Base-by-base conservation (phyloP, 2,797 vertebrate genomes). In the Sebastes paucispinis region DNA sequence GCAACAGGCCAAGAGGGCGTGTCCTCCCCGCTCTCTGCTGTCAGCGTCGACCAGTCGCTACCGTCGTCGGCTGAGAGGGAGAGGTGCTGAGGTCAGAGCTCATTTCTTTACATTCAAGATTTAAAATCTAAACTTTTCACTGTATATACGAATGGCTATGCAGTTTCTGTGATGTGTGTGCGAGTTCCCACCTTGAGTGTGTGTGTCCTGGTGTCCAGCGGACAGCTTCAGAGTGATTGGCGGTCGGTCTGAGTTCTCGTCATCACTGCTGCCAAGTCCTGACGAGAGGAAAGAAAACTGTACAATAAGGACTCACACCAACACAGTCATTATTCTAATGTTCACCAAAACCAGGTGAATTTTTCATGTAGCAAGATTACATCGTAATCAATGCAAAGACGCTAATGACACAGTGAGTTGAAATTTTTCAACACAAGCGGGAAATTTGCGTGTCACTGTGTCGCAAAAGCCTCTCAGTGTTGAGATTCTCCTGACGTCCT, bases 1-100 rank as follows among this genome's bases (percentile, higher is more conserved):
- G 93, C 89, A 12, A 95, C 93, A 1, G 94, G 93, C 84, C 82
- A 97, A 89, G 82, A 95, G 95, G 20, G 92, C 90, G 87, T 96
- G 85, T 98, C 97, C 62, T 98, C 98, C 0, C 98, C 98, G 0
- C 97, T 99, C 96, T 97, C 94, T 3, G 98, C 96, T n/a, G 97
- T 99, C 20, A 98, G 96, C 2, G 97, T 94, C 12, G 97, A 99
- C 72, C 97, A 98, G 59, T 98, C 97, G 27, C 98, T 99, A 89
- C 96, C 92, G 54, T 98, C 98, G 9, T 98, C 98, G 43, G 95
- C 97, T 98, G 93, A 20, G 32, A 39, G 80, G 16, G 55, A 50
- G 69, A 59, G 2, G 10, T 4, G 22, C 5, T 0, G 18, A 14
- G 20, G 39, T 65, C 5, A 70, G 24, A 64, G 29, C 8, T 52